A percentile compares a stretch with the other conserved stretches of the same genome.
These are phyloP conservation scores for Myotis vivesi DNA, from an alignment of 2,797 vertebrate species.

Conservation along the genomic window DNA sequence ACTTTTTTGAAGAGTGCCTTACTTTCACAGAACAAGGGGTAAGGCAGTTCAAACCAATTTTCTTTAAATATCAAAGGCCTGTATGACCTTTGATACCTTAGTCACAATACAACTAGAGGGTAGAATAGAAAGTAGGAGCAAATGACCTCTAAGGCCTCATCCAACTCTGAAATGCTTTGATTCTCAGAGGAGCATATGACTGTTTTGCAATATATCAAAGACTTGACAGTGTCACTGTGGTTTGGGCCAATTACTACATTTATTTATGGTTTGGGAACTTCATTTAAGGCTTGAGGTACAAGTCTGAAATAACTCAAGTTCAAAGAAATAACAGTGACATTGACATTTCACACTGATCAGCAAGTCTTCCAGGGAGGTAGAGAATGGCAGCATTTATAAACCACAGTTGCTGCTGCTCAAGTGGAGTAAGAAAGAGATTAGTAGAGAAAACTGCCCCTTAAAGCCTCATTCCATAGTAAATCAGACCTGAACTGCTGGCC, in stretches of 20 bases:
- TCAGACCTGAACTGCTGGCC: slow-evolving; percentile 48
- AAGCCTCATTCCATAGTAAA: slow-evolving; percentile 61
- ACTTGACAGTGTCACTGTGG: slow-evolving; percentile 28
- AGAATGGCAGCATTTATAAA: slow-evolving; percentile 56
- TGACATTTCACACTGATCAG: slow-evolving; percentile 69
- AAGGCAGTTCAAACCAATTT: slow-evolving; percentile 71
- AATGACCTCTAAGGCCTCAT: slow-evolving; percentile 53
- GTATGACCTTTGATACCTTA: slow-evolving; percentile 54
- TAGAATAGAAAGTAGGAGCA: slow-evolving; percentile 16
- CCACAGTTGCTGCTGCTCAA: background rate
- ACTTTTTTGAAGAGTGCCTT: background rate
- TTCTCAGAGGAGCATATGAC: slow-evolving; percentile 50
- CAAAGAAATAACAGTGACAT: slow-evolving; percentile 70
- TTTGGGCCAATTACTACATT: slow-evolving; percentile 70
- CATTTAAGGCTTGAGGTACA: slow-evolving; percentile 58
- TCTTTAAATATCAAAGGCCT: slow-evolving; percentile 71
- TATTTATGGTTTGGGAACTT: slow-evolving; percentile 75
- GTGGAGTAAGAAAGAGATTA: background rate
- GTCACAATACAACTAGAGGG: slow-evolving; percentile 58
- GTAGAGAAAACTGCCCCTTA: slow-evolving; percentile 28
- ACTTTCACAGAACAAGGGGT: slow-evolving; percentile 11
- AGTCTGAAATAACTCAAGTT: slow-evolving; percentile 72
- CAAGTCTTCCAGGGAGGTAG: slow-evolving; percentile 37
- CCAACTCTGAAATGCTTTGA: slow-evolving; percentile 57
- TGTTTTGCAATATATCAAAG: slow-evolving; percentile 63